These are phyloP conservation scores for Octonoba sinensis DNA, from an alignment of 2,888 invertebrate species.

Conservation along the genomic window DNA sequence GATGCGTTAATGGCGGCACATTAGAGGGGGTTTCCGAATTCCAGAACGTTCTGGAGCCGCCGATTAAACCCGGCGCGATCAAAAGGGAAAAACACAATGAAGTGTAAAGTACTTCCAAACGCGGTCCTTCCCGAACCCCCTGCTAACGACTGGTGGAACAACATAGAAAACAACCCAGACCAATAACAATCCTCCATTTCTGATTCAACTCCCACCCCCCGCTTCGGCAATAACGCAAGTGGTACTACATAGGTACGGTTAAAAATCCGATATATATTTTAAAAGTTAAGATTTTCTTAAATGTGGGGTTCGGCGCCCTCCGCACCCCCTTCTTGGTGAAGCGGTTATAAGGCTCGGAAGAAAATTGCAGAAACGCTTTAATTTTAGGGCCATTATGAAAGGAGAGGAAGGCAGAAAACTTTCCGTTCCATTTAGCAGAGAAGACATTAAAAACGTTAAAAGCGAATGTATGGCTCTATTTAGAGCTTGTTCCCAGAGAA, in stretches of 20 bases:
- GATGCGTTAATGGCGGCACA: conserved; percentile 58
- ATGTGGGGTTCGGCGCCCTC: conserved; percentile 19
- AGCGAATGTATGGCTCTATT: conserved; percentile 59
- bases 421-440: conserved; percentile 56
- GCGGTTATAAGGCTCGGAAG: conserved; percentile 38
- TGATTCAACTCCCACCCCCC: conserved; percentile 13
- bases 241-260: conserved; percentile 42
- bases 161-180: conserved; percentile 50
- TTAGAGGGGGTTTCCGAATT: conserved; percentile 52
- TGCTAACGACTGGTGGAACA: conserved; percentile 47
- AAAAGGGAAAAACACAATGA: conserved; percentile 63
- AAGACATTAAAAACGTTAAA: conserved; percentile 64
- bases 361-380: conserved; percentile 55
- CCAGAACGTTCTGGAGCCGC: conserved; percentile 37
- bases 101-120: conserved; percentile 53
- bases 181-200: conserved; percentile 46
- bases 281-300: conserved; percentile 61
- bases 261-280: conserved; percentile 62
- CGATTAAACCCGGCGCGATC: conserved; percentile 52
- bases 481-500: conserved; percentile 35
- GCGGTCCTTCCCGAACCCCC: conserved; percentile 1
- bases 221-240: conserved; percentile 19
- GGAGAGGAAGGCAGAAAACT: conserved; percentile 28
- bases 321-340: conserved; percentile 5
- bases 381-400: conserved; percentile 59